Base-by-base conservation (phyloP, 2,113 vertebrate species). In the Solea solea region DNA sequence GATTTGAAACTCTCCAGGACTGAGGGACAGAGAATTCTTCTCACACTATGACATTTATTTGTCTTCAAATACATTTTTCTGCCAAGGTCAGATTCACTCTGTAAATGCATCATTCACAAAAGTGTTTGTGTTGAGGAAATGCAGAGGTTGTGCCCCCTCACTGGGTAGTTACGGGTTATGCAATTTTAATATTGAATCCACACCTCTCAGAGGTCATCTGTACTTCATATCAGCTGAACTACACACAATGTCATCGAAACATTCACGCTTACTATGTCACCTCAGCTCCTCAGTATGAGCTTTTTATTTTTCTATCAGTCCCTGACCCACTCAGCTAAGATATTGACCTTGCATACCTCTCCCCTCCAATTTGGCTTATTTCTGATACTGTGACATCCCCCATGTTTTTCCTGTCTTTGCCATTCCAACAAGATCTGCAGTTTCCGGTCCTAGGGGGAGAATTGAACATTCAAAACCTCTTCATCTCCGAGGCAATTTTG, bases 401-500 rank as follows among this genome's bases (percentile, higher is more conserved):
- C 41, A 25, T 46, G 40, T 56, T 16, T 74, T 75, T 48, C 59
- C 64, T 58, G 64, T 64, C 70, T 72, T 63, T 14, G 21, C 68
- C 16, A 52, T 78, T 77, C 57, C 41, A 11, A 84, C 66, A 53
- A 69, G 57, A 82, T 83, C 82, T 84, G 76, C 86, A 85, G 77
- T 88, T 86, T 87, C 57, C 8, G 10, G 67, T 76, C 76, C 75
- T 73, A 7, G 53, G 72, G 72, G 70, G 63, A 68, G 66, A 66
- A 64, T 21, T 50, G 79, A 82, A 71, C 76, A 84, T 90, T 88
- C 84, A 86, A 89, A 89, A 86, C 70, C 82, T 90, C 90, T 91
- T 91, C 78, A 92, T 93, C 87, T 90, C 81, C 2, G 15, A 81
- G 77, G 85, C 83, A 89, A 85, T 89, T 90, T 83, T 88, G 80